A percentile compares a stretch with the other conserved stretches of the same genome.
phyloP scores from a whole-genome alignment of 2,113 vertebrate species.

The zebrafish (Danio rerio) region GRCz12tu NC_133183.1:27785001-27785500 shows the following conservation, averaged over 20 bases:
- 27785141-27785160: neutral
- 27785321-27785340: neutral
- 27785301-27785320: neutral
- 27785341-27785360: neutral
- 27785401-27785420: neutral
- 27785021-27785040: neutral
- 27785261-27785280: slow-evolving; percentile 1
- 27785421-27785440: neutral
- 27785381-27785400: neutral
- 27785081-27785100: slow-evolving; percentile 8
- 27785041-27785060: neutral
- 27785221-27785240: neutral
- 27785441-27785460: too few species aligned
- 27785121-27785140: slow-evolving; percentile 10
- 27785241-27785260: slow-evolving; percentile 16
- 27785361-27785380: neutral
- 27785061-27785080: neutral
- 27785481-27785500: too few species aligned
- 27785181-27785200: slow-evolving; percentile 1
- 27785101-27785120: slow-evolving; percentile 11
- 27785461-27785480: too few species aligned
- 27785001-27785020: slow-evolving; percentile 1
- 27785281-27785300: slow-evolving; percentile 8
- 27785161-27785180: neutral
- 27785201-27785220: slow-evolving; percentile 11